Evolutionary conservation across 2,113 vertebrate genomes (phyloP).

Genomic region (Rhadina sibilatrix): DNA sequence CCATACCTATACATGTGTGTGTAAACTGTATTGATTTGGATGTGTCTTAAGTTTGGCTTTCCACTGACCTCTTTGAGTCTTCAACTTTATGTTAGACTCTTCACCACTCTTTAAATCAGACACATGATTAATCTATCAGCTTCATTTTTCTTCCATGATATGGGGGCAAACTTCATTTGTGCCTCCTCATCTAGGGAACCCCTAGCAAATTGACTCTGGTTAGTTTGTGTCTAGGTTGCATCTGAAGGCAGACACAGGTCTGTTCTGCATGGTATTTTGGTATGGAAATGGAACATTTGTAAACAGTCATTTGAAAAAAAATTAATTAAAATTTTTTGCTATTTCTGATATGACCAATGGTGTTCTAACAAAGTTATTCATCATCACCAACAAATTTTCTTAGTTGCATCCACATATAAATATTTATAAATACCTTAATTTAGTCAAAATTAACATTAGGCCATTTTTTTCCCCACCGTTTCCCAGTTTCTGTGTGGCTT

Average conservation of each 20-base stretch:
- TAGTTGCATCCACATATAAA: background rate
- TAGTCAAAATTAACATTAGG: background rate
- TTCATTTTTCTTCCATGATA: background rate
- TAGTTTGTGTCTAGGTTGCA: background rate
- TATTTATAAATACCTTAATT: background rate
- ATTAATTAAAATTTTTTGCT: background rate
- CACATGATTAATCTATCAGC: accelerated
- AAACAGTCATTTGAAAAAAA: background rate
- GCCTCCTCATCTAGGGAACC: background rate
- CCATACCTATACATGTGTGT: background rate
- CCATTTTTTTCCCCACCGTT: background rate
- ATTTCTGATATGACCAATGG: background rate
- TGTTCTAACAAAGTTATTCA: background rate
- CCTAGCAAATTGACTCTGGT: background rate
- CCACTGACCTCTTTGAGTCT: background rate
- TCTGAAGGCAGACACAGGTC: background rate
- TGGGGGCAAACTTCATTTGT: background rate
- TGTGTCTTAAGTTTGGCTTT: background rate
- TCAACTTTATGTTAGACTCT: background rate
- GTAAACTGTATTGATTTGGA: background rate
- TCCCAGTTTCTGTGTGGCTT: background rate
- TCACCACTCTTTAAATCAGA: background rate
- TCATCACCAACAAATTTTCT: background rate
- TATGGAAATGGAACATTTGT: background rate
- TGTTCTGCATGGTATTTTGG: background rate